These are phyloP conservation scores for Oscheius sp. DNA, from an alignment of 2,888 invertebrate species.

Conservation along the genomic window DNA sequence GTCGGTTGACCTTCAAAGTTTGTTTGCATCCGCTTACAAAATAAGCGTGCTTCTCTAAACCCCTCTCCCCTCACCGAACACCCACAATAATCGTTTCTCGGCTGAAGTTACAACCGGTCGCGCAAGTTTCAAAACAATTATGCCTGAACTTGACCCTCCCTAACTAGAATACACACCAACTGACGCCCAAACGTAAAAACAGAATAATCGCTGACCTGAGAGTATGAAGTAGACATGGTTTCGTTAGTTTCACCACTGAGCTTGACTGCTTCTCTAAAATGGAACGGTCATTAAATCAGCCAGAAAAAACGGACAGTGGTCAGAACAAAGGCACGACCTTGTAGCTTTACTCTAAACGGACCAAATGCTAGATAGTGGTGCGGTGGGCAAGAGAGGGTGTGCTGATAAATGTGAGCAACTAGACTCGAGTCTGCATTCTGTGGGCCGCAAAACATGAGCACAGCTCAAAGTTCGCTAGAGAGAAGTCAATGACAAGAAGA, in stretches of 20 bases:
- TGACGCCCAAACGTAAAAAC: not conserved
- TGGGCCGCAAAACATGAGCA: not conserved
- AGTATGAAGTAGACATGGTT: not conserved
- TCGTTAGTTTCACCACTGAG: not conserved
- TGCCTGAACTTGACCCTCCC: constrained; percentile 11
- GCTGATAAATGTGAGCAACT: constrained; percentile 34
- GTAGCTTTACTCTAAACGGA: constrained; percentile 17
- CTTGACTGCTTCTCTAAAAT: not conserved
- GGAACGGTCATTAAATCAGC: not conserved
- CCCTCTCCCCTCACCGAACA: no score
- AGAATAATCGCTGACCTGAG: constrained; percentile 3
- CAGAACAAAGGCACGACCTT: constrained; percentile 20
- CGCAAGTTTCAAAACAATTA: constrained; percentile 16
- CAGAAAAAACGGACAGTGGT: constrained; percentile 6
- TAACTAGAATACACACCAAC: not conserved
- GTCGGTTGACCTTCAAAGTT: no score
- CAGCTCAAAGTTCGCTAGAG: not conserved
- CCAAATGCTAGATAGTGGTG: constrained; percentile 31
- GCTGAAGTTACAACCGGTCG: constrained; percentile 6
- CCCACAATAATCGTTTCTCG: no score
- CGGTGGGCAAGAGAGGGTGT: not conserved
- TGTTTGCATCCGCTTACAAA: no score
- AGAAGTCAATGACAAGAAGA: not conserved
- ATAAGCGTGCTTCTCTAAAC: no score
- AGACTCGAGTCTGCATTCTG: constrained; percentile 11